phyloP scores from a whole-genome alignment of 2,113 vertebrate genomes.

The Corythornis cristatus region DNA sequence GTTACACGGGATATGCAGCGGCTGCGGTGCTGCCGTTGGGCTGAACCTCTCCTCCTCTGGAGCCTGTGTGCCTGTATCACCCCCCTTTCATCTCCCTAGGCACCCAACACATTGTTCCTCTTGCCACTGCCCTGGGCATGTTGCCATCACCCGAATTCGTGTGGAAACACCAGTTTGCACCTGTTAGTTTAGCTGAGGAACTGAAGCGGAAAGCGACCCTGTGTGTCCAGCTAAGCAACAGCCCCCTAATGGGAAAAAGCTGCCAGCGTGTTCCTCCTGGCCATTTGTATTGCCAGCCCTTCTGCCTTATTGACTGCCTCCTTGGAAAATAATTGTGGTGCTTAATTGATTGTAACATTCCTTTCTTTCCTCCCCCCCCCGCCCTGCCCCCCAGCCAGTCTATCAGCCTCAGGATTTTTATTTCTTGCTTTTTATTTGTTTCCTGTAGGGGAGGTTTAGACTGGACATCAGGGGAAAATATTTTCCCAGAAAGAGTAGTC shows the following conservation, averaged over 20 bases:
- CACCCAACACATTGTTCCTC: rapidly evolving
- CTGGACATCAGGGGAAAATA: no score
- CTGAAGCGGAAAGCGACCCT: neutral
- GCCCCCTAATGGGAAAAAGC: constrained; percentile 1
- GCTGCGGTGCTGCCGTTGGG: neutral
- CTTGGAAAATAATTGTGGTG: neutral
- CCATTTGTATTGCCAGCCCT: neutral
- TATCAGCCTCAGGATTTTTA: neutral
- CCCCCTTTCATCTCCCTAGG: neutral
- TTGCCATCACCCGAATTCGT: neutral
- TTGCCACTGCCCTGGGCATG: neutral
- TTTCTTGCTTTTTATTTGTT: neutral
- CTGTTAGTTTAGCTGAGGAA: constrained; percentile 37
- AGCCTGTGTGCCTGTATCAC: neutral
- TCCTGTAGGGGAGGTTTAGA: no score
- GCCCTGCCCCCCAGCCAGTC: neutral
- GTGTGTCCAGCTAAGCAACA: neutral
- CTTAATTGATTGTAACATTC: constrained; percentile 6
- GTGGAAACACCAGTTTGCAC: constrained; percentile 33
- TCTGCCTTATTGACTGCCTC: constrained; percentile 21
- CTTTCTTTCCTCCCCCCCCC: neutral
- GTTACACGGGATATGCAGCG: constrained; percentile 26
- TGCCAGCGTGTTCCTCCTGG: neutral
- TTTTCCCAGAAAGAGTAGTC: no score
- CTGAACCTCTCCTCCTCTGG: neutral